These are phyloP conservation scores for Panopea generosa DNA, from an alignment of 2,888 invertebrate genomes.

Conservation along the genomic window DNA sequence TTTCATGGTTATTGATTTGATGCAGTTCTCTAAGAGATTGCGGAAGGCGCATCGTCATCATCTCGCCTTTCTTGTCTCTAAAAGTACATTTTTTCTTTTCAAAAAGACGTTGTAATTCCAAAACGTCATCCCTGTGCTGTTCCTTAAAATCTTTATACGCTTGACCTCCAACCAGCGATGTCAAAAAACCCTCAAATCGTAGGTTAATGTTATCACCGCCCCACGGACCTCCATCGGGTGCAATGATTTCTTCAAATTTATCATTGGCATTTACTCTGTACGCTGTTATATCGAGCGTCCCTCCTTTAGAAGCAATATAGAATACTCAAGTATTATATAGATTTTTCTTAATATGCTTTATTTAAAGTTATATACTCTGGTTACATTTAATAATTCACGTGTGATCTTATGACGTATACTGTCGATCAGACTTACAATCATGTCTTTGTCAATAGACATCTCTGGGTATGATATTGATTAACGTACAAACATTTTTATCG, in stretches of 20 bases:
- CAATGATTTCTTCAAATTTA: constrained; percentile 34
- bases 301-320: constrained; percentile 24
- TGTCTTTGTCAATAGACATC: no score
- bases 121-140: constrained; percentile 20
- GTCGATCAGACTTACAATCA: no score
- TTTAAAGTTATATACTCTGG: no score
- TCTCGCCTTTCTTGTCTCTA: not conserved
- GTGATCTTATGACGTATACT: no score
- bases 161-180: constrained; percentile 22
- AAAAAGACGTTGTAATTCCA: constrained; percentile 18
- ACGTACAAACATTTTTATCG: no score
- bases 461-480: no score
- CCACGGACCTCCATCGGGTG: constrained; percentile 40
- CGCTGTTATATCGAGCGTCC: constrained; percentile 42
- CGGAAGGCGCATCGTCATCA: constrained; percentile 21
- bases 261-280: constrained; percentile 14
- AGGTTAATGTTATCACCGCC: constrained; percentile 36
- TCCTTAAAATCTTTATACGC: constrained; percentile 22
- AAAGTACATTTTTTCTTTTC: constrained; percentile 42
- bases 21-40: constrained; percentile 10
- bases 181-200: constrained; percentile 23
- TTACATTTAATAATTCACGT: no score
- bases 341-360: no score
- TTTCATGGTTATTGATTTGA: constrained; percentile 8
- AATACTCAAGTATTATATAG: not conserved